Conservation (phyloP, 2,113 vertebrate genomes). For the Uria aalge region DNA sequence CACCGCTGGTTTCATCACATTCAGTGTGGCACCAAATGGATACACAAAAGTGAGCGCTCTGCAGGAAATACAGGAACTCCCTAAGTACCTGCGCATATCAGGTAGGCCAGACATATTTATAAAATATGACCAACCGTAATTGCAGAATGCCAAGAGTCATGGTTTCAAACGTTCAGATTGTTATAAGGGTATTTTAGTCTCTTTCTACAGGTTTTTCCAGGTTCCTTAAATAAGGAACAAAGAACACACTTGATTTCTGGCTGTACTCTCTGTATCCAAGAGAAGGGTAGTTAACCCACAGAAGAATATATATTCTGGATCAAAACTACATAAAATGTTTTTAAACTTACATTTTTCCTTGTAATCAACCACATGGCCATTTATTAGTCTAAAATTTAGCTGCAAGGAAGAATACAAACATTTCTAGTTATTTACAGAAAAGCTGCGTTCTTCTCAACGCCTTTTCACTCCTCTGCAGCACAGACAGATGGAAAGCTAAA, state of each 20-base stretch:
- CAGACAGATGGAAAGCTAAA: background rate
- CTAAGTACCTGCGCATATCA: background rate
- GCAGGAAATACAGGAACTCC: conserved; percentile 18
- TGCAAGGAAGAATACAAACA: background rate
- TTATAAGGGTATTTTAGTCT: background rate
- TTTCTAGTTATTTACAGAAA: background rate
- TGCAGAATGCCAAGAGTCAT: background rate
- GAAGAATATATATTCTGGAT: background rate
- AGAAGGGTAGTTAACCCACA: background rate
- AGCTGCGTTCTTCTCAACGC: background rate
- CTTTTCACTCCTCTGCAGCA: background rate
- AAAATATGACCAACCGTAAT: background rate
- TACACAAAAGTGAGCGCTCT: conserved; percentile 94
- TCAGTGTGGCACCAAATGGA: conserved; percentile 92
- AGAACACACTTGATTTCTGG: background rate
- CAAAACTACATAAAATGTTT: background rate
- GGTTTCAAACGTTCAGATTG: background rate
- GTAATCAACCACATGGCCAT: background rate
- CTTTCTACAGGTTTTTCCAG: background rate
- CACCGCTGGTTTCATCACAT: conserved; percentile 91
- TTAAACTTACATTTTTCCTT: background rate
- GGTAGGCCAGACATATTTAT: background rate
- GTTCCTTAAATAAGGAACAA: background rate
- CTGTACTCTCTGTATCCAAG: background rate
- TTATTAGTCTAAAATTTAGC: background rate